phyloP scores from a whole-genome alignment of 2,113 vertebrate species.

The Cottus gobio region DNA sequence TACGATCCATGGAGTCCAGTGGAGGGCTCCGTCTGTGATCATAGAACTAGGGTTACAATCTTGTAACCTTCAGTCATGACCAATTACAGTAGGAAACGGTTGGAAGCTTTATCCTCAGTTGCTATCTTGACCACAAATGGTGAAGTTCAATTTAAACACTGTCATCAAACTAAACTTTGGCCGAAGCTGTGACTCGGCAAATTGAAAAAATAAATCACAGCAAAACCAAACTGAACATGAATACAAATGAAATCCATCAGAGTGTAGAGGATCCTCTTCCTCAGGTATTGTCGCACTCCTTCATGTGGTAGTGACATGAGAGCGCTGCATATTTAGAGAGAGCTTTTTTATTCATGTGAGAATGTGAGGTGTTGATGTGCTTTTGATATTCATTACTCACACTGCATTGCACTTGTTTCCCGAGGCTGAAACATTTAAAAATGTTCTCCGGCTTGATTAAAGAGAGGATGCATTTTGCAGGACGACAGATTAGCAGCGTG shows the following conservation, averaged over 20 bases:
- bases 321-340: not conserved
- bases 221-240: conserved; percentile 2
- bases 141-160: conserved; percentile 12
- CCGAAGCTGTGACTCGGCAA: conserved; percentile 9
- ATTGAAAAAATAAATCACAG: conserved; percentile 13
- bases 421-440: not conserved
- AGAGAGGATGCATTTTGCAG: conserved; percentile 24
- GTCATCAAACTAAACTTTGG: conserved; percentile 8
- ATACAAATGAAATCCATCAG: conserved; percentile 3
- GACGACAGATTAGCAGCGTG: conserved; percentile 29
- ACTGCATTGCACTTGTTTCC: not conserved
- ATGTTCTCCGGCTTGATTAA: conserved; percentile 8
- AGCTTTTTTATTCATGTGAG: not conserved
- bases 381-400: conserved; percentile 11
- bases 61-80: not conserved
- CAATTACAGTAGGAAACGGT: not conserved
- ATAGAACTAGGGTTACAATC: not conserved
- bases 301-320: not conserved
- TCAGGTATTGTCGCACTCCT: conserved; percentile 12
- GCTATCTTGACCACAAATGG: conserved; percentile 8
- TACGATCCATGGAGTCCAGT: no score
- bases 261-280: not conserved
- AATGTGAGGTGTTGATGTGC: conserved; percentile 23
- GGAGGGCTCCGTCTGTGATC: no score
- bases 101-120: conserved; percentile 7